A percentile compares a stretch with the other conserved stretches of the same genome.
Conservation (phyloP, 2,113 vertebrate genomes). For the Chunga burmeisteri region DNA sequence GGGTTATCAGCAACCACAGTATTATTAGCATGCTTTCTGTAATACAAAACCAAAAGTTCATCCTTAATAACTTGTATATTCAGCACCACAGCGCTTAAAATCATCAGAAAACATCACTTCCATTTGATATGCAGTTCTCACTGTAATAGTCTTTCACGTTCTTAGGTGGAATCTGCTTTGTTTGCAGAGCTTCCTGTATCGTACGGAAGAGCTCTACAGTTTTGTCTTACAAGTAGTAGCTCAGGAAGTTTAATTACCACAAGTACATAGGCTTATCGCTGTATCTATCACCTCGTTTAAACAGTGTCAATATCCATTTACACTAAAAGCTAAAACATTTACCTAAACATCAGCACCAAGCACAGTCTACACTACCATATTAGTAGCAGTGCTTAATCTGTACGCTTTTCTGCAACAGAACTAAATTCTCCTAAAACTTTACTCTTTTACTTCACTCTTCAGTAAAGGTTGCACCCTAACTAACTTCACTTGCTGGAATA, state of each 20-base stretch:
- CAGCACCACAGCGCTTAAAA: background rate
- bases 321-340: background rate
- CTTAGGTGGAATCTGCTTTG: background rate
- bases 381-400: background rate
- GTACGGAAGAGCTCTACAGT: background rate
- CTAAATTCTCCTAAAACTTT: background rate
- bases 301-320: background rate
- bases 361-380: rapidly evolving
- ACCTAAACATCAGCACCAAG: background rate
- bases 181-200: conserved; percentile 8
- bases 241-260: conserved; percentile 47
- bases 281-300: background rate
- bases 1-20: background rate
- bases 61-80: background rate
- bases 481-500: background rate
- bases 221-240: background rate
- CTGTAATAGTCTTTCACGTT: too few relatives aligned
- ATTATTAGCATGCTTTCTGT: background rate
- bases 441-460: background rate
- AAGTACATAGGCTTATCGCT: background rate
- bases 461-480: background rate
- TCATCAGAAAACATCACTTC: background rate
- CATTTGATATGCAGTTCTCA: background rate
- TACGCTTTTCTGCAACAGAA: background rate
- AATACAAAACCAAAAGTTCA: background rate